Base-by-base conservation (phyloP, 2,888 invertebrate species). In the Margaritifera margaritifera region DNA sequence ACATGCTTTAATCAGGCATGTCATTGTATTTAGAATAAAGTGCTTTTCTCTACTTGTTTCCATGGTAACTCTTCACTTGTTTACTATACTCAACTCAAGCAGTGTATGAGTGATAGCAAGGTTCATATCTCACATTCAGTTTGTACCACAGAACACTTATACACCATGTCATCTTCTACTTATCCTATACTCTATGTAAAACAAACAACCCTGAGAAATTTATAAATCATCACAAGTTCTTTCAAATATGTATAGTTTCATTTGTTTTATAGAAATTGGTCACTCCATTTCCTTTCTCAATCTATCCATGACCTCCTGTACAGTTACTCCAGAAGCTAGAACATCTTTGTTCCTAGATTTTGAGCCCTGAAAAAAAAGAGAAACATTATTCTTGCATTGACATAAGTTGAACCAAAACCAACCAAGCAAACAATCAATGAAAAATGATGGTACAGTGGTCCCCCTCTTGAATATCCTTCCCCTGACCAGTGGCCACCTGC, bases 1-100 rank as follows among this genome's bases (percentile, higher is more conserved):
- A 11, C 86, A 61, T 22, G 81, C 81, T 71, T 86, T 83, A 24
- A 87, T 62, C 22, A 87, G 71, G 69, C 85, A 85, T 8, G 84
- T 72, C 63, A 87, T 71, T 15, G 82, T 78, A 61, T 83, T 84
- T 42, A 72, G 69, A 24, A 79, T 68, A 27, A 77, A 78, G 63
- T 71, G 84, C 62, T 79, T 81, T 56, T 87, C 85, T 64, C 80
- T 72, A 8, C 72, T 52, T 6, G 80, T 76, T 50, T 79, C 74
- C 81, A 81, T 81, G 65, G 22, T 58, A n/a, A 15, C 24, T 24
- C 2, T 20, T 24, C 27, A 27, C 22, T 59, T 59, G 20, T 59
- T 62, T 31, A 59, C 22, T 59, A 55, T 42, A 42, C 42, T 42
- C 42, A 11, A 42, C 42, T 31, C 1, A 31, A 5, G 11, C 15